A percentile compares a stretch with the other conserved stretches of the same genome.
These are phyloP conservation scores for Agrypnus murinus DNA, from an alignment of 2,888 invertebrate genomes.

Conservation along the genomic window DNA sequence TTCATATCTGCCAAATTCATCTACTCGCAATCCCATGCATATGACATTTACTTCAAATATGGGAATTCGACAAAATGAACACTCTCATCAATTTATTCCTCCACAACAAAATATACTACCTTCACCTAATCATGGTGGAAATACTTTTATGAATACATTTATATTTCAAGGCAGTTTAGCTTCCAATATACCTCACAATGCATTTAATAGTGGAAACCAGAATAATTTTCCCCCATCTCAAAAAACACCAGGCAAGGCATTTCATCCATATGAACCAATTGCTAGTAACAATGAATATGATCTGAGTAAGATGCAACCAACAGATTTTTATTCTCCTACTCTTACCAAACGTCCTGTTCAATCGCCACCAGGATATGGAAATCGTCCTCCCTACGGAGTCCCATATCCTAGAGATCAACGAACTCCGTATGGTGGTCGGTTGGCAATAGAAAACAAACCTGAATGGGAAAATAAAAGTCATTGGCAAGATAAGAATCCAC, in stretches of 20 bases:
- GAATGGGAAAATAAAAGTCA: constrained; percentile 2
- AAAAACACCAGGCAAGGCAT: constrained; percentile 31
- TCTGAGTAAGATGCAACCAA: constrained; percentile 50
- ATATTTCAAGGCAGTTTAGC: constrained; percentile 35
- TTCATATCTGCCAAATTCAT: constrained; percentile 2
- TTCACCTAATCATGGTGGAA: constrained; percentile 9
- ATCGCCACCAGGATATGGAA: constrained; percentile 28
- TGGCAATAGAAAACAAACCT: neutral
- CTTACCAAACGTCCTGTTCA: constrained; percentile 5
- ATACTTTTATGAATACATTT: constrained; percentile 41
- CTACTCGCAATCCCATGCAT: neutral
- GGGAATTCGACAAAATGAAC: constrained; percentile 7
- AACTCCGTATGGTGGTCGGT: neutral
- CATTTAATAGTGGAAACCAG: constrained; percentile 7
- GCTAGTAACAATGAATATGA: constrained; percentile 47
- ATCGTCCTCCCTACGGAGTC: constrained; percentile 1
- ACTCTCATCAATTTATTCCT: constrained; percentile 18
- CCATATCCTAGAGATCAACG: neutral
- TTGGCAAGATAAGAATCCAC: neutral
- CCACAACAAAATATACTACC: constrained; percentile 20
- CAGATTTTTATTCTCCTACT: constrained; percentile 51
- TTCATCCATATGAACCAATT: constrained; percentile 48
- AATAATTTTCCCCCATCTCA: neutral
- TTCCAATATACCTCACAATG: constrained; percentile 19
- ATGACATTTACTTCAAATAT: neutral